Conservation (phyloP, 2,113 vertebrate genomes). For the Misgurnus anguillicaudatus region DNA sequence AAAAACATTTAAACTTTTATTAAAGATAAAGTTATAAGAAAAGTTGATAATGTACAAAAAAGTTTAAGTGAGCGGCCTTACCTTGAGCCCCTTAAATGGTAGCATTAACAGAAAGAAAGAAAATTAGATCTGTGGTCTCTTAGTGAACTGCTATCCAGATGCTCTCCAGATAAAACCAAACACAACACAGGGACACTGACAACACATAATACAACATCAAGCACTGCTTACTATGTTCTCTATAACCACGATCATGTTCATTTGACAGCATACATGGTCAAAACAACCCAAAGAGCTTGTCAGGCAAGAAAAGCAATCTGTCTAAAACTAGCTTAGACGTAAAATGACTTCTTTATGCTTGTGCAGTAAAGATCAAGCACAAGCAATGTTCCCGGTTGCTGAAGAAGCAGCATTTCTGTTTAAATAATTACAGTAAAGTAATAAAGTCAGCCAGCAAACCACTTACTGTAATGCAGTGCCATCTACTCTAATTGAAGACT, state of each 20-base stretch:
- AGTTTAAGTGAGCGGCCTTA: conserved; percentile 69
- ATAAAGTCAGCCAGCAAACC: conserved; percentile 13
- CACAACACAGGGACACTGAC: conserved; percentile 62
- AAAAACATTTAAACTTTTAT: not conserved
- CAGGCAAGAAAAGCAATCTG: not conserved
- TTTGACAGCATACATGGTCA: conserved; percentile 10
- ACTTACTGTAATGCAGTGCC: conserved; percentile 20
- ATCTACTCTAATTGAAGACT: conserved; percentile 15
- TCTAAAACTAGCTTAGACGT: not conserved
- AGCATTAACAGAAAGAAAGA: conserved; percentile 77
- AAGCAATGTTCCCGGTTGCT: conserved; percentile 8
- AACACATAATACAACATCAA: conserved; percentile 65
- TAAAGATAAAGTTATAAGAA: not conserved
- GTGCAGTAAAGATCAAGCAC: not conserved
- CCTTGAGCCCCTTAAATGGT: conserved; percentile 95
- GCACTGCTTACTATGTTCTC: conserved; percentile 11
- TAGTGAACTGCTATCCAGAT: conserved; percentile 43
- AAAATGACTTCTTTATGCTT: conserved; percentile 6
- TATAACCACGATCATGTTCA: conserved; percentile 25
- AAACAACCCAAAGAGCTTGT: conserved; percentile 5
- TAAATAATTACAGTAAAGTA: conserved; percentile 5
- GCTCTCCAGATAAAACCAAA: conserved; percentile 50
- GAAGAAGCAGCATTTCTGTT: conserved; percentile 11
- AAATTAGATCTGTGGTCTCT: conserved; percentile 50
- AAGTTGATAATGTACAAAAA: not conserved